A percentile compares a stretch with the other conserved stretches of the same genome.
phyloP scores from a whole-genome alignment of 2,113 vertebrate genomes.

The Zosterops lateralis region DNA sequence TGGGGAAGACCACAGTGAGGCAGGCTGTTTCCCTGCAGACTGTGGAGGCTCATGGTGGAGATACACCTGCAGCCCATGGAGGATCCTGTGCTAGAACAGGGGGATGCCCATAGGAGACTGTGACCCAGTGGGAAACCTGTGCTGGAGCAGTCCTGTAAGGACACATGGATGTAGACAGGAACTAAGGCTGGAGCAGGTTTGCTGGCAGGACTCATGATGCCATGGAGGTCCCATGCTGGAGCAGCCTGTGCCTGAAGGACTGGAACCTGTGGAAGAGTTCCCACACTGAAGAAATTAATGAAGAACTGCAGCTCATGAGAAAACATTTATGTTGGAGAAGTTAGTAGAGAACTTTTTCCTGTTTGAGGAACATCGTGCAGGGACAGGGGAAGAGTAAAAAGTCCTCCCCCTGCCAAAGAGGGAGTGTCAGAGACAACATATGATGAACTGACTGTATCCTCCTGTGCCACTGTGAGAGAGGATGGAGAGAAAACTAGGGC shows the following conservation, averaged over 20 bases:
- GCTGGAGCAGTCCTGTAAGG: background rate
- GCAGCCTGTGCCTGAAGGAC: background rate
- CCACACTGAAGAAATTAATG: background rate
- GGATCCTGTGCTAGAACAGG: background rate
- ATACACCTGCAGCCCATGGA: background rate
- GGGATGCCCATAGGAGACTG: background rate
- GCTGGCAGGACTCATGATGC: background rate
- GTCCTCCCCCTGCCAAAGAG: too few species aligned
- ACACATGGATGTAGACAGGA: background rate
- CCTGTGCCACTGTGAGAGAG: accelerated
- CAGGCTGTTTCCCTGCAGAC: background rate
- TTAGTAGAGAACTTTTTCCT: background rate
- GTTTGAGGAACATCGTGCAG: background rate
- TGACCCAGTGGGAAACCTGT: background rate
- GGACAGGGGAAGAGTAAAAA: background rate
- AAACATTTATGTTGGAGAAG: background rate
- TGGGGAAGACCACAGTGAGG: background rate
- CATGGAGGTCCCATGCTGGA: background rate
- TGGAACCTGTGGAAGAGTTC: background rate
- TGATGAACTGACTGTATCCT: background rate
- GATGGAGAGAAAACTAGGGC: background rate
- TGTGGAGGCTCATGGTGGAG: background rate
- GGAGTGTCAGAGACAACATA: background rate
- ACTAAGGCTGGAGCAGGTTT: background rate
- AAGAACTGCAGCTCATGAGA: background rate